Conservation (phyloP, 2,797 vertebrate genomes). For the Salmo trutta region DNA sequence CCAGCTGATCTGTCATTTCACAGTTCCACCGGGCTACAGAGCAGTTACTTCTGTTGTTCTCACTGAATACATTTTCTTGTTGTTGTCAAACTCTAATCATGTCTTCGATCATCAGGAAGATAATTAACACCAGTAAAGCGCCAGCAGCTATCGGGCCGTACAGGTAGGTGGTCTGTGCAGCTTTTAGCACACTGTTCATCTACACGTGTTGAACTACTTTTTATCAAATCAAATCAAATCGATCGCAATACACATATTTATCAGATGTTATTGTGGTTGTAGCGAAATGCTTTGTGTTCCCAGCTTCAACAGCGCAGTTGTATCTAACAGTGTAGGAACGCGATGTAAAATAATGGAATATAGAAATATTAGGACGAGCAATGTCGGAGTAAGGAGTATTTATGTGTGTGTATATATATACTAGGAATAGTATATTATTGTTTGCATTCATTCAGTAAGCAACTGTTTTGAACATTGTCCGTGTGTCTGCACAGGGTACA, state of each 20-base stretch:
- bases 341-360: too few species aligned
- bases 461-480: not conserved
- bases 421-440: not conserved
- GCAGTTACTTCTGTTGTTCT: too few species aligned
- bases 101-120: constrained; percentile 81
- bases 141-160: constrained; percentile 86
- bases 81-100: constrained; percentile 53
- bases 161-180: constrained; percentile 75
- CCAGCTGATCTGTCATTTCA: too few species aligned
- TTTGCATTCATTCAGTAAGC: not conserved
- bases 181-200: not conserved
- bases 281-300: too few species aligned
- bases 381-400: not conserved
- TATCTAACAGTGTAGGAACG: too few species aligned
- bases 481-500: not conserved
- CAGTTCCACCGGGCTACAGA: not conserved
- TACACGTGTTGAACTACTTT: not conserved
- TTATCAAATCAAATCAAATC: too few species aligned
- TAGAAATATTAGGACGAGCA: too few species aligned
- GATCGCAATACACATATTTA: too few species aligned
- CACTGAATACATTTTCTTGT: not conserved
- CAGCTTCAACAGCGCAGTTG: too few species aligned
- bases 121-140: constrained; percentile 81
- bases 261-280: not conserved
- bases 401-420: too few species aligned